Evolutionary conservation across 2,797 vertebrate species (phyloP), one percentile per base, ranked within the genome.

Genomic region (Capromys pilorides): DNA sequence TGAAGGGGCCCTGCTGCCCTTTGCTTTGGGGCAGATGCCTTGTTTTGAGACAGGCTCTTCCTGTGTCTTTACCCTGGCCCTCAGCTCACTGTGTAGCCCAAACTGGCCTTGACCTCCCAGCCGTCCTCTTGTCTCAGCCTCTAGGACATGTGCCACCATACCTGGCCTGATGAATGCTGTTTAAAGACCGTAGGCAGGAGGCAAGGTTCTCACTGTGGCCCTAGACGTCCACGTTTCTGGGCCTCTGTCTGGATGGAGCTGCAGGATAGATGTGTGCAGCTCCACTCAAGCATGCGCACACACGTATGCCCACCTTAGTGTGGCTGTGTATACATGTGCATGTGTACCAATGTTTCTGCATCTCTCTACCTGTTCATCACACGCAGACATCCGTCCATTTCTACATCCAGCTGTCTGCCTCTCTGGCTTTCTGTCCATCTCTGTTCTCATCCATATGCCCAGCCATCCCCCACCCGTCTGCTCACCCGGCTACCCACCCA

Each of bases 201-300:
- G 24, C 24, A 24, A 13, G 36, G 69, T 73, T 21, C 8, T 39
- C 36, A 22, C 69, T 73, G 21, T 41, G 39, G 71, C 5, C 41
- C 73, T 2, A 16, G 73, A 41, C 12, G 13, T 45, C 12, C 39
- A 11, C 24, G 24, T 5, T 75, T 41, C 73, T 45, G 39, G 39
- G 39, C 24, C 73, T 41, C 73, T 24, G 24, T 6, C 5, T 45
- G 39, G 39, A 45, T 6, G 28, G 41, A 45, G 24, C 39, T 14
- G 39, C 39, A 45, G 39, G 24, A 45, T 8, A 6, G 24, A 28
- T 45, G 73, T 75, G 73, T 45, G 73, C 41, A 28, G 22, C 24
- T 6, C 4, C 11, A 11, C 39, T 21, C 6, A 21, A n/a, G n/a
- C 18, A 24, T 9, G n/a, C 18, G 4, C 28, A 3, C 22, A n/a